Evolutionary conservation across 2,888 invertebrate species (phyloP), one percentile per base, ranked within the genome.

Genomic region (Drosophila fungiperda): DNA sequence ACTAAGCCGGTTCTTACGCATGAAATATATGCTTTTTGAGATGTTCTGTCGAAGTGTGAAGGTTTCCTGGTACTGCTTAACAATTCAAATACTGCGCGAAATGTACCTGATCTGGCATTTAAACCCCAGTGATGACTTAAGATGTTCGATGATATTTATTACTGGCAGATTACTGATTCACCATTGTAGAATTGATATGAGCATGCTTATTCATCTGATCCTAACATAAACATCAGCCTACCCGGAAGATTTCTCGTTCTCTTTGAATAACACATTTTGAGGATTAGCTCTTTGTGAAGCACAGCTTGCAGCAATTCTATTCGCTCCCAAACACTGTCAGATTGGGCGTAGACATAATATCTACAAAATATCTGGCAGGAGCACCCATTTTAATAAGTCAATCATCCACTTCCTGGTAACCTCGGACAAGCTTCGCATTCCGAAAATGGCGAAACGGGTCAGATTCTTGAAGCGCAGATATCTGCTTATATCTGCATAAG

Each of bases 241-340:
- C 1, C 3, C 3, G 20, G 3, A 33, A 33, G 17, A 1, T 20
- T 26, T 20, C 26, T 3, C n/a, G 38, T 7, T 61, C 61, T 3
- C 35, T 26, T 35, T 63, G 35, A 61, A 12, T 61, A 1, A 42
- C n/a, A 15, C 61, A 63, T 17, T 63, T 63, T 17, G 62, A 63
- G 35, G 26, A 63, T 5, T 26, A 45, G 11, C 15, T 29, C 26
- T 26, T 15, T 1, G 7, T 35, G 33, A 63, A 60, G 1, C 23
- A 26, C 0, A 1, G 35, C 3, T 20, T 63, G 12, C 62, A 63
- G 20, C n/a, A 42, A 15, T 61, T 63, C 4, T 29, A 11, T 8
- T 63, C 42, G 61, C 9, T 61, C 4, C 2, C 62, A 3, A 63
- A 15, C 17, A 35, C 33, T 23, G 35, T 15, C 3, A 35, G 61